Evolutionary conservation across 2,888 invertebrate genomes (phyloP).

Genomic region (Meganola albula): DNA sequence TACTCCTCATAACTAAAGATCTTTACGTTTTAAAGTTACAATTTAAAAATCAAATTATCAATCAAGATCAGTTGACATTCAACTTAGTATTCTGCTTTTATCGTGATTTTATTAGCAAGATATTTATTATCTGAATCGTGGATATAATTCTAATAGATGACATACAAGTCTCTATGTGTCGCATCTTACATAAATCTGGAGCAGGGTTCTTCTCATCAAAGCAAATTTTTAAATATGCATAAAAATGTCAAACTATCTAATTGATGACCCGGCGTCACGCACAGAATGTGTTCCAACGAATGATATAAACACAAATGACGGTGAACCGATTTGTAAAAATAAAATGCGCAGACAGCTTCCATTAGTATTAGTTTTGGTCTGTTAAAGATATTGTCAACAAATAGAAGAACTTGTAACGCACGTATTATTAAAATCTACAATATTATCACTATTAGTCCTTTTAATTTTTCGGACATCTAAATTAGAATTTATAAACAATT

Average conservation of each 20-base stretch:
- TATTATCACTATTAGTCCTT: too few relatives aligned
- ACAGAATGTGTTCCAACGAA: conserved; percentile 56
- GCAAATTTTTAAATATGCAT: conserved; percentile 72
- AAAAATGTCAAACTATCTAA: conserved; percentile 69
- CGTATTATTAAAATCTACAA: too few relatives aligned
- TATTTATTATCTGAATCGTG: conserved; percentile 19
- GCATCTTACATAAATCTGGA: conserved; percentile 55
- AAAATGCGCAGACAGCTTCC: conserved; percentile 53
- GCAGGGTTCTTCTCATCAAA: conserved; percentile 65
- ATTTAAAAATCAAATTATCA: conserved; percentile 20
- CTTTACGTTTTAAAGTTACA: conserved; percentile 20
- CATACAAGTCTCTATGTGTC: conserved; percentile 38
- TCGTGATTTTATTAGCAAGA: conserved; percentile 11
- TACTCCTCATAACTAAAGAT: conserved; percentile 20
- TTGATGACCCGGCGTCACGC: conserved; percentile 54
- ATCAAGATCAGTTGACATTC: conserved; percentile 18
- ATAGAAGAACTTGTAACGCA: too few relatives aligned
- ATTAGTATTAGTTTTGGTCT: conserved; percentile 29
- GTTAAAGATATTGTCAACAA: too few relatives aligned
- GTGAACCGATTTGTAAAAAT: conserved; percentile 64
- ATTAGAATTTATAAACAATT: too few relatives aligned
- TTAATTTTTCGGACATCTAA: too few relatives aligned
- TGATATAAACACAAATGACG: conserved; percentile 55
- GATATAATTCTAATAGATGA: conserved; percentile 24
- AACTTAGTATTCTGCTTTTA: conserved; percentile 19